These are phyloP conservation scores for Megalurothrips usitatus DNA, from an alignment of 2,888 invertebrate genomes.

Conservation along the genomic window DNA sequence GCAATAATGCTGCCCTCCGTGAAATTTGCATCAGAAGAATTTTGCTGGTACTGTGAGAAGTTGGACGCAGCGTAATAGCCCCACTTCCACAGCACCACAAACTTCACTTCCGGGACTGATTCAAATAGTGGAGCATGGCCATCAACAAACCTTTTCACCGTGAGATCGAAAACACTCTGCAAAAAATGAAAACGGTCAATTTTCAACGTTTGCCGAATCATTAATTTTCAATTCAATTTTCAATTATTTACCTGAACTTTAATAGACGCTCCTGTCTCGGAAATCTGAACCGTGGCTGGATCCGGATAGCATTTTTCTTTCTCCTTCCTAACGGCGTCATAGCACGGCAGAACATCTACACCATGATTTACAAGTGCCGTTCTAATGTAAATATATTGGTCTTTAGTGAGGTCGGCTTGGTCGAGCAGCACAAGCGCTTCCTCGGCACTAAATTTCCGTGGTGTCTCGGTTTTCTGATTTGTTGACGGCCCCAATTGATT, in stretches of 20 bases:
- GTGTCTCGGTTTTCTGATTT: not conserved
- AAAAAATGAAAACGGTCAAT: not conserved
- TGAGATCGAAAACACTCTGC: not conserved
- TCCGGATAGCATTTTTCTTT: not conserved
- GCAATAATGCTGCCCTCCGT: not conserved
- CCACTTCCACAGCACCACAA: not conserved
- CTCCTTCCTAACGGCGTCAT: not conserved
- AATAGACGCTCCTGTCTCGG: not conserved
- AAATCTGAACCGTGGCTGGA: not conserved
- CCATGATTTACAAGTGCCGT: not conserved
- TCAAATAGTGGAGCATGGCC: not conserved
- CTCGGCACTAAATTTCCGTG: not conserved
- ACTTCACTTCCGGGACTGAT: not conserved
- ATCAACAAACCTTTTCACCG: not conserved
- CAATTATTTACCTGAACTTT: not conserved
- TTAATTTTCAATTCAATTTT: not conserved
- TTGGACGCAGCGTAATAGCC: not conserved
- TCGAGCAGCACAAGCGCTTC: not conserved
- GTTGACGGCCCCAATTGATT: not conserved
- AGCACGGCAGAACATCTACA: not conserved
- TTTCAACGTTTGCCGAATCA: not conserved
- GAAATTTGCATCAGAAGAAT: not conserved
- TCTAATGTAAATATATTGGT: not conserved
- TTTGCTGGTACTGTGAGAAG: not conserved
- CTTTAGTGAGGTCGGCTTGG: not conserved